A percentile compares a stretch with the other conserved stretches of the same genome.
Evolutionary conservation across 2,113 vertebrate species (phyloP).

Genomic region (Clupea harengus): DNA sequence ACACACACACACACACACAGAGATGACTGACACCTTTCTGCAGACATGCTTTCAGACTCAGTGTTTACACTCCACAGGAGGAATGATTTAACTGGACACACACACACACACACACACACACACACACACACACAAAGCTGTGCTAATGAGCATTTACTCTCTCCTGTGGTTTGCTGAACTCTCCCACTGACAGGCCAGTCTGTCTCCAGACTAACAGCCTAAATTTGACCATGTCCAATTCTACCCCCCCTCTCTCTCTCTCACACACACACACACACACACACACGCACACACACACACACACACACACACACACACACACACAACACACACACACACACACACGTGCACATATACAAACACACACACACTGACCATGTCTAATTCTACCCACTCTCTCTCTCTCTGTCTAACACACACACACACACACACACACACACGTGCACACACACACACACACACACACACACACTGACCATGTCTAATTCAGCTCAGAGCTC

Average conservation of each 20-base stretch:
- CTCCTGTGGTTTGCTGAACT: background rate
- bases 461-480: conserved; percentile 48
- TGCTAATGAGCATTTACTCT: conserved; percentile 13
- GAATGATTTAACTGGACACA: background rate
- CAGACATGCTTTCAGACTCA: background rate
- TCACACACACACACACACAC: no score
- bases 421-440: no score
- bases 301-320: conserved; percentile 26
- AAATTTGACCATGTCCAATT: conserved; percentile 57
- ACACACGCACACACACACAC: conserved; percentile 6
- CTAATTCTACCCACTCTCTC: no score
- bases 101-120: conserved; percentile 16
- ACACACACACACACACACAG: background rate
- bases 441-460: background rate
- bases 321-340: background rate
- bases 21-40: background rate
- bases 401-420: no score
- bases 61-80: background rate
- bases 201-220: conserved; percentile 37
- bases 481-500: conserved; percentile 58
- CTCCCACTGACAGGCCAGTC: conserved; percentile 22
- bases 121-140: conserved; percentile 17
- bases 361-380: no score
- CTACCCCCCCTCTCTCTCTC: conserved; percentile 28
- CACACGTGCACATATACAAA: conserved; percentile 23